Evolutionary conservation across 2,888 invertebrate genomes (phyloP).

Genomic region (Pachycephus smyrnensis): DNA sequence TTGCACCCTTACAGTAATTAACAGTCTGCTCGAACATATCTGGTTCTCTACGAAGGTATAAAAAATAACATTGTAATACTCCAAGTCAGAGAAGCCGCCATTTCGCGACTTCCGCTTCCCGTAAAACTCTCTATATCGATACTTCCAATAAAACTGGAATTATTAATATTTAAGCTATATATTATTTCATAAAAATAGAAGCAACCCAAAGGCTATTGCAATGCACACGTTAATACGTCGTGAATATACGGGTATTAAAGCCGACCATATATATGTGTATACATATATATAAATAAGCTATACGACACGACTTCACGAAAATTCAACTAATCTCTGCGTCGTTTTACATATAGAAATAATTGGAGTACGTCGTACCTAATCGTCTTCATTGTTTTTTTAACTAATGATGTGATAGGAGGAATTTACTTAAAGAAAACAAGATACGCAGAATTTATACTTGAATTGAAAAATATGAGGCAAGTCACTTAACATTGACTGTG

Average conservation of each 20-base stretch:
- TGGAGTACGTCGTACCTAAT: neutral
- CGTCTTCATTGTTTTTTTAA: neutral
- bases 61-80: conserved; percentile 51
- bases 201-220: conserved; percentile 58
- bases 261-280: conserved; percentile 10
- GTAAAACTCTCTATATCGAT: conserved; percentile 57
- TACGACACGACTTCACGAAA: neutral
- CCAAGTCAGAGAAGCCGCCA: conserved; percentile 31
- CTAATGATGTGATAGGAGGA: neutral
- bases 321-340: neutral
- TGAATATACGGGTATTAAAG: neutral
- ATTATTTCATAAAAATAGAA: conserved; percentile 60
- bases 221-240: conserved; percentile 33
- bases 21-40: conserved; percentile 47
- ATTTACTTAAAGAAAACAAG: neutral
- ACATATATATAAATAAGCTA: conserved; percentile 7
- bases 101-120: conserved; percentile 22
- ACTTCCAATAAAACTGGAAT: conserved; percentile 66
- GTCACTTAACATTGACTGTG: neutral
- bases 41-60: conserved; percentile 49
- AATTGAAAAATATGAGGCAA: too few relatives aligned
- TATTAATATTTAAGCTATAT: conserved; percentile 50
- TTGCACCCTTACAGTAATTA: neutral
- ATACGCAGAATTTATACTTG: too few relatives aligned
- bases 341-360: neutral